Percentiles rank a stretch among this genome's conserved stretches.
phyloP scores from a whole-genome alignment of 2,888 invertebrate genomes.

The Brenthis hecate region DNA sequence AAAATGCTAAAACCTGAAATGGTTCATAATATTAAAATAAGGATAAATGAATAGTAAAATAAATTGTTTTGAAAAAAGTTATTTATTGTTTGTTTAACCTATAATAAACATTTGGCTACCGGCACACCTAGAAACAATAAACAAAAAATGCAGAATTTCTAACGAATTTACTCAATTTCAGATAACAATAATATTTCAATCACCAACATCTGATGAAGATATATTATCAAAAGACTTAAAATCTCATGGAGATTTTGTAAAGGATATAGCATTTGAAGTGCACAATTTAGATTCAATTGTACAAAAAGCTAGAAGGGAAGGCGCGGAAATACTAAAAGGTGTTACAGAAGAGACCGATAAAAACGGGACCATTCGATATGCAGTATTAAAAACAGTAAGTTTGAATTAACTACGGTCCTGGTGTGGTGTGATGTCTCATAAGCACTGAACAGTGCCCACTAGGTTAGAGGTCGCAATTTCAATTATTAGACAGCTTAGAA shows the following conservation, averaged over 20 bases:
- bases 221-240: conserved; percentile 86
- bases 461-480: too few species aligned
- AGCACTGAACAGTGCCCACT: too few species aligned
- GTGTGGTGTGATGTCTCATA: too few species aligned
- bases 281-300: conserved; percentile 94
- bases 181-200: conserved; percentile 95
- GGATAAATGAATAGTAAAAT: too few species aligned
- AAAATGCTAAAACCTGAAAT: not conserved
- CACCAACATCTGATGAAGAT: conserved; percentile 87
- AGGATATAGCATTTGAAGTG: conserved; percentile 96
- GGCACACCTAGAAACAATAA: not conserved
- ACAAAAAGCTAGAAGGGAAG: conserved; percentile 89
- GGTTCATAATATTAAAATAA: too few species aligned
- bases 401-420: not conserved
- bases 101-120: too few species aligned
- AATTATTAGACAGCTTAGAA: too few species aligned
- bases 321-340: conserved; percentile 91
- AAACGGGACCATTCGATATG: conserved; percentile 90
- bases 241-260: conserved; percentile 97
- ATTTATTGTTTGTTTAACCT: too few species aligned
- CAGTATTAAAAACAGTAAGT: conserved; percentile 93
- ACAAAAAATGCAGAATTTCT: not conserved
- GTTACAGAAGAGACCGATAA: conserved; percentile 94
- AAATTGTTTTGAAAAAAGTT: too few species aligned
- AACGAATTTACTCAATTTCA: conserved; percentile 59